Percentiles rank a stretch among this genome's conserved stretches.
Evolutionary conservation across 2,888 invertebrate genomes (phyloP).

Genomic region (Cecidostiba fungosa): DNA sequence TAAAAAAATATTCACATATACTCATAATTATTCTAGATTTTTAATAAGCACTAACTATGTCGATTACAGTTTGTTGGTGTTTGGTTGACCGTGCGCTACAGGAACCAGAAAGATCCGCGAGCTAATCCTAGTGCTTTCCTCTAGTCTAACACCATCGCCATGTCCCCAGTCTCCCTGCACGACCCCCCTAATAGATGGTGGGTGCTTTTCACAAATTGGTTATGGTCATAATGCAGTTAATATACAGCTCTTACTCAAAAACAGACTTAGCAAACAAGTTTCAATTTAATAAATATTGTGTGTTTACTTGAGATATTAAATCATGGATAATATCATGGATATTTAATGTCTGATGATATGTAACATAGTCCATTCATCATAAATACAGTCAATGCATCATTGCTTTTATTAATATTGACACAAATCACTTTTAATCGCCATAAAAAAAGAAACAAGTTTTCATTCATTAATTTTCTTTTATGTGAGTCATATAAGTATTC

Average conservation of each 20-base stretch:
- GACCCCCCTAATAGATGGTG: constrained; percentile 78
- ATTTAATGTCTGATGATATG: not conserved
- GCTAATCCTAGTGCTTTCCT: constrained; percentile 98
- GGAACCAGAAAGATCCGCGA: constrained; percentile 98
- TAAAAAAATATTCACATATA: not conserved
- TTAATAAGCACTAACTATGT: constrained; percentile 41
- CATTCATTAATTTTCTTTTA: no score
- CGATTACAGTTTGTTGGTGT: constrained; percentile 95
- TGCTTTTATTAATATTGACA: not conserved
- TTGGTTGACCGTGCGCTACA: constrained; percentile 97
- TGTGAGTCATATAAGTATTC: no score
- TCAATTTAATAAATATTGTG: not conserved
- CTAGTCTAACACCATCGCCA: constrained; percentile 84
- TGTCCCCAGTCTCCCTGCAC: constrained; percentile 78
- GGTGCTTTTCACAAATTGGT: constrained; percentile 71
- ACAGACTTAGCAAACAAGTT: constrained; percentile 22
- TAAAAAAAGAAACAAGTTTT: not conserved
- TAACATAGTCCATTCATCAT: not conserved
- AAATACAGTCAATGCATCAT: not conserved
- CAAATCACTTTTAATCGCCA: not conserved
- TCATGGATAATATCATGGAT: not conserved
- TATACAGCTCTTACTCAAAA: constrained; percentile 3
- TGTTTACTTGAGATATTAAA: not conserved
- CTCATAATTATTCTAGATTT: not conserved
- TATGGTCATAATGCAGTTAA: constrained; percentile 61